These are phyloP conservation scores for Hemiprocne comata DNA, from an alignment of 2,113 vertebrate species.

Conservation along the genomic window DNA sequence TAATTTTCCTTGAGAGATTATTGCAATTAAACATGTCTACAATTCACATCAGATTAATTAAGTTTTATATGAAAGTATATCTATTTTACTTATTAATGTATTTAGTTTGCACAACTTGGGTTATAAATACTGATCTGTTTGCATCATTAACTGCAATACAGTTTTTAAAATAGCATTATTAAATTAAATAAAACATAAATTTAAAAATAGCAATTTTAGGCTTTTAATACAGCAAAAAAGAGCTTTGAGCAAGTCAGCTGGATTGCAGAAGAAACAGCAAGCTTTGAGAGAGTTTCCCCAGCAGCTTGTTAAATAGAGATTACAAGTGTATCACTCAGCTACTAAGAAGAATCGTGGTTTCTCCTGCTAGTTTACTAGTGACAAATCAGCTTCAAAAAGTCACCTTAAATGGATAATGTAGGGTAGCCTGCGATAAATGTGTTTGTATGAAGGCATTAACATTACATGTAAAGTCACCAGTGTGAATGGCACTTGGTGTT, in stretches of 20 bases:
- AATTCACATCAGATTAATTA: conserved; percentile 32
- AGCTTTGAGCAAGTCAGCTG: not conserved
- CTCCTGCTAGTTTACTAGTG: not conserved
- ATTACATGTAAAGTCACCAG: not conserved
- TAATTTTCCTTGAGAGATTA: not conserved
- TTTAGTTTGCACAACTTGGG: conserved; percentile 9
- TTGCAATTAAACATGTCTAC: not conserved
- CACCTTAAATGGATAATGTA: not conserved
- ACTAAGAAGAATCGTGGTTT: not conserved
- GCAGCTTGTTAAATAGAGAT: not conserved
- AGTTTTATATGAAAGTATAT: not conserved
- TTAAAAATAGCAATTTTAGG: not conserved
- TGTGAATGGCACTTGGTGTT: not conserved
- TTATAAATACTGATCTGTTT: conserved; percentile 64
- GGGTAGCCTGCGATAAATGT: not conserved
- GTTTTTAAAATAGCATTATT: conserved; percentile 51
- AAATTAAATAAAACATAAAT: conserved; percentile 37
- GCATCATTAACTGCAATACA: conserved; percentile 2
- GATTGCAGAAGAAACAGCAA: not conserved
- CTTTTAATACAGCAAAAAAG: not conserved
- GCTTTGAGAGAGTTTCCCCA: not conserved
- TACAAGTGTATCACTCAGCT: not conserved
- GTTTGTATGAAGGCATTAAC: not conserved
- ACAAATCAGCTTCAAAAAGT: not conserved
- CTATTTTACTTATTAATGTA: conserved; percentile 36